Evolutionary conservation across 2,113 vertebrate genomes (phyloP).

Genomic region (Callopanchax toddi): DNA sequence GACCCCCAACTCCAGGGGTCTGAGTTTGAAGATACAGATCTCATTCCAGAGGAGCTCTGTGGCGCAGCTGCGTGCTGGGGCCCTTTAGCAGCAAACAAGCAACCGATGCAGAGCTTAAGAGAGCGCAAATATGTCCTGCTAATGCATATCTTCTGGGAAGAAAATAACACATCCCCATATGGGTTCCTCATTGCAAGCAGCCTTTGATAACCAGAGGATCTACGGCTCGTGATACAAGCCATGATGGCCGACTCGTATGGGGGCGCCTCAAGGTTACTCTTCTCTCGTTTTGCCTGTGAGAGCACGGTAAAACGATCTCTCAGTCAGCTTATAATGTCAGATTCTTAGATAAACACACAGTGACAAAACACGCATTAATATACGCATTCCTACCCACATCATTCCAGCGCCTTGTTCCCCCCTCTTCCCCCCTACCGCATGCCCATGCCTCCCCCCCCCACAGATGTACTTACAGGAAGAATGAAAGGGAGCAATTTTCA

Average conservation of each 20-base stretch:
- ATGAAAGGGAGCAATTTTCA: slow-evolving; percentile 70
- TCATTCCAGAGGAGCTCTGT: slow-evolving; percentile 60
- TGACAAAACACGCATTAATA: slow-evolving; percentile 62
- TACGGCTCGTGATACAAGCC: slow-evolving; percentile 28
- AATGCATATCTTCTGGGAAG: slow-evolving; percentile 41
- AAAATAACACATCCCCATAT: slow-evolving; percentile 44
- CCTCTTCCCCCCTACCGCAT: background rate
- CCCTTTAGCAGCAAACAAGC: slow-evolving; percentile 49
- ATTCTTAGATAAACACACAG: slow-evolving; percentile 56
- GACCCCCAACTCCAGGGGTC: slow-evolving; percentile 19
- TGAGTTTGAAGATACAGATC: slow-evolving; percentile 37
- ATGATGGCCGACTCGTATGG: slow-evolving; percentile 44
- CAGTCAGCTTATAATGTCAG: slow-evolving; percentile 40
- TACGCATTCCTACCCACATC: slow-evolving; percentile 59
- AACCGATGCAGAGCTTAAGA: slow-evolving; percentile 18
- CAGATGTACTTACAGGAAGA: slow-evolving; percentile 51
- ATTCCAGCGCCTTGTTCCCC: slow-evolving; percentile 31
- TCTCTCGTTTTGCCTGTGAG: slow-evolving; percentile 42
- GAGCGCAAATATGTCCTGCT: slow-evolving; percentile 35
- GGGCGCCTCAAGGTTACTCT: slow-evolving; percentile 36
- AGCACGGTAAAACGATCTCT: slow-evolving; percentile 58
- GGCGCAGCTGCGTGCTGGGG: slow-evolving; percentile 50
- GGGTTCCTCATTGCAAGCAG: slow-evolving; percentile 29
- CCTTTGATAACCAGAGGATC: slow-evolving; percentile 51
- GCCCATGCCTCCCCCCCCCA: background rate